These are phyloP conservation scores for Otolemur garnettii DNA, from an alignment of 2,113 vertebrate species.

Conservation along the genomic window DNA sequence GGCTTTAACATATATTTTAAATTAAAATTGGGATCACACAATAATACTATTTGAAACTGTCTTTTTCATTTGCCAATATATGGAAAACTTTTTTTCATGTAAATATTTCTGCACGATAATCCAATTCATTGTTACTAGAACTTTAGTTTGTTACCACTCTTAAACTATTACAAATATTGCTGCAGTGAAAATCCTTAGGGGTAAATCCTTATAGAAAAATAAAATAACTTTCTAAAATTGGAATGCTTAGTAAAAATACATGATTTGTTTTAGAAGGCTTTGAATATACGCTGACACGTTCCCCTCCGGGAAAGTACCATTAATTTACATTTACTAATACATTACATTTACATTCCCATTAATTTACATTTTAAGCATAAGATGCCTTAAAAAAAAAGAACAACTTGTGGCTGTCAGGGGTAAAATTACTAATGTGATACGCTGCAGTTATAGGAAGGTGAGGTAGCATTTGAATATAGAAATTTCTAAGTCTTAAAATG, in stretches of 20 bases:
- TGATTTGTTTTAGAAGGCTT: not conserved
- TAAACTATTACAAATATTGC: not conserved
- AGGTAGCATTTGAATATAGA: not conserved
- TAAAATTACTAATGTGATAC: not conserved
- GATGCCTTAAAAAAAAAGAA: not conserved
- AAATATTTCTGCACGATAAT: not conserved
- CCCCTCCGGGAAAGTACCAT: not conserved
- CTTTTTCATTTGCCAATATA: constrained; percentile 12
- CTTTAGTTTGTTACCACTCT: not conserved
- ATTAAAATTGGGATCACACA: not conserved
- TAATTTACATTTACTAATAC: not conserved
- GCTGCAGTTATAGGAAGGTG: not conserved
- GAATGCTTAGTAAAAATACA: constrained; percentile 27
- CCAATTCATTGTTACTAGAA: not conserved
- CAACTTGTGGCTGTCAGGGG: not conserved
- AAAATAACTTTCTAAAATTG: constrained; percentile 25
- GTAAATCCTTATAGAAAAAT: constrained; percentile 13
- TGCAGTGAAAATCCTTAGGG: not conserved
- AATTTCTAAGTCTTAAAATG: constrained; percentile 9
- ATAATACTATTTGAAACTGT: not conserved
- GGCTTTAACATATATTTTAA: not conserved
- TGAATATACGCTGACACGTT: not conserved
- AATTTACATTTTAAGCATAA: constrained; percentile 31
- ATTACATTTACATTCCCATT: not conserved
- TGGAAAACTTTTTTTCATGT: not conserved